A percentile compares a stretch with the other conserved stretches of the same genome.
Evolutionary conservation across 2,113 vertebrate species (phyloP).

Genomic region (Rhineura floridana): DNA sequence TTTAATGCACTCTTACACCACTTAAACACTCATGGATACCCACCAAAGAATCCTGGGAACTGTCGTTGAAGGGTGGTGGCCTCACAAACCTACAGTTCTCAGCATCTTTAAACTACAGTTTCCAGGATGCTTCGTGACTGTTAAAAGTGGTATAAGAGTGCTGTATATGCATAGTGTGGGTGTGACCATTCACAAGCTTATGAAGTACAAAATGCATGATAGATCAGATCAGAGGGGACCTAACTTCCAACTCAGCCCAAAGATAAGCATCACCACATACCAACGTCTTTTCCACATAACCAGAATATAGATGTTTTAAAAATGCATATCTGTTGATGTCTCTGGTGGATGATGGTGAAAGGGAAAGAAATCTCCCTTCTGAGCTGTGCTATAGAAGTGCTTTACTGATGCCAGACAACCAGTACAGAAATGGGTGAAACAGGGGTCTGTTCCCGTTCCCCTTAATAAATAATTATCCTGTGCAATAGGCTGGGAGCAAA

Average conservation of each 20-base stretch:
- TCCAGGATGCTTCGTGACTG: no score
- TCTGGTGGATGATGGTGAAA: not conserved
- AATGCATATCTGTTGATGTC: not conserved
- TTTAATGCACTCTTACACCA: no score
- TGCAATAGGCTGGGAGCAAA: constrained; percentile 6
- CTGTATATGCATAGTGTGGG: no score
- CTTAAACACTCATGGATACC: no score
- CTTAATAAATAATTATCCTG: not conserved
- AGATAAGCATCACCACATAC: not conserved
- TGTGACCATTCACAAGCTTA: not conserved
- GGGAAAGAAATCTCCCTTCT: constrained; percentile 9
- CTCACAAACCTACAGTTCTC: no score
- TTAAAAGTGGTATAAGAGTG: no score
- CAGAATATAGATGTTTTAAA: not conserved
- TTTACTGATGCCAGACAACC: constrained; percentile 6
- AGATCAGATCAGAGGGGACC: not conserved
- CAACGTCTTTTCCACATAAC: not conserved
- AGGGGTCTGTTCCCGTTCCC: constrained; percentile 8
- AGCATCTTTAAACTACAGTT: no score
- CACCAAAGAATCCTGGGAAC: no score
- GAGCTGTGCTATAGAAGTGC: not conserved
- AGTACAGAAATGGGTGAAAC: not conserved
- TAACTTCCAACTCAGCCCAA: not conserved
- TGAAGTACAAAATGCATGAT: not conserved
- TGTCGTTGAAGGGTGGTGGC: no score